A percentile compares a stretch with the other conserved stretches of the same genome.
Conservation (phyloP, 2,113 vertebrate genomes). For the Aspiorhynchus laticeps region DNA sequence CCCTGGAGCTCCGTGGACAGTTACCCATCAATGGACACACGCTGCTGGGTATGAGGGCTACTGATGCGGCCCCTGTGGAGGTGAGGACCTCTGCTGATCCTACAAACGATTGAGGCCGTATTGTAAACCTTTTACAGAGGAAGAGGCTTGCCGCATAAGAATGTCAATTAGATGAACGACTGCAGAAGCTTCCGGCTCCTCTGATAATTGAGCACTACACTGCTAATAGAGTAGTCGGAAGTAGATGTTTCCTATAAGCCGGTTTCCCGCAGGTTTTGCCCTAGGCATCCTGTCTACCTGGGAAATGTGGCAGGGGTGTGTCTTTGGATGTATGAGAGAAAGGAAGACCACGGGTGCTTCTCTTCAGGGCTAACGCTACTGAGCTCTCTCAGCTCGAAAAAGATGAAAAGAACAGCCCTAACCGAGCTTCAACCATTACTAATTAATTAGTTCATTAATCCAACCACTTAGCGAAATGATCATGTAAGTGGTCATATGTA, state of each 20-base stretch:
- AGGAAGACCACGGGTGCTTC: constrained; percentile 40
- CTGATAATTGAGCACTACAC: constrained; percentile 38
- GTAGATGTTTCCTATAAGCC: constrained; percentile 37
- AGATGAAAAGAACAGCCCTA: constrained; percentile 40
- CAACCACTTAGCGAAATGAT: constrained; percentile 60
- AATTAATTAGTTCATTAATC: constrained; percentile 60
- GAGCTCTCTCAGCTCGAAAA: constrained; percentile 20
- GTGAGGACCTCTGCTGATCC: constrained; percentile 69
- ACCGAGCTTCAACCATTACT: constrained; percentile 52
- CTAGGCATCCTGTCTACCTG: constrained; percentile 23
- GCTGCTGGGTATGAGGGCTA: constrained; percentile 81
- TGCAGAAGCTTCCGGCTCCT: constrained; percentile 10
- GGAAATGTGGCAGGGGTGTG: neutral
- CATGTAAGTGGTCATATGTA: constrained; percentile 57
- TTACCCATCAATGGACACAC: constrained; percentile 78
- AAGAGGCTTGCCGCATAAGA: neutral
- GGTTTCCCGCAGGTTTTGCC: constrained; percentile 46
- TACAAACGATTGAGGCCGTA: neutral
- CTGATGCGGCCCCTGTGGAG: constrained; percentile 77
- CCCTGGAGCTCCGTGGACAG: constrained; percentile 71
- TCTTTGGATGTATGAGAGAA: constrained; percentile 27
- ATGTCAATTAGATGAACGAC: constrained; percentile 21
- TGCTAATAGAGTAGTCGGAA: constrained; percentile 38
- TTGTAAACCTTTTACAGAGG: neutral
- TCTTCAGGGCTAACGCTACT: constrained; percentile 52